Evolutionary conservation across 2,113 vertebrate species (phyloP), one percentile per base, ranked within the genome.

Genomic region (Forbesichthys papilliferus): DNA sequence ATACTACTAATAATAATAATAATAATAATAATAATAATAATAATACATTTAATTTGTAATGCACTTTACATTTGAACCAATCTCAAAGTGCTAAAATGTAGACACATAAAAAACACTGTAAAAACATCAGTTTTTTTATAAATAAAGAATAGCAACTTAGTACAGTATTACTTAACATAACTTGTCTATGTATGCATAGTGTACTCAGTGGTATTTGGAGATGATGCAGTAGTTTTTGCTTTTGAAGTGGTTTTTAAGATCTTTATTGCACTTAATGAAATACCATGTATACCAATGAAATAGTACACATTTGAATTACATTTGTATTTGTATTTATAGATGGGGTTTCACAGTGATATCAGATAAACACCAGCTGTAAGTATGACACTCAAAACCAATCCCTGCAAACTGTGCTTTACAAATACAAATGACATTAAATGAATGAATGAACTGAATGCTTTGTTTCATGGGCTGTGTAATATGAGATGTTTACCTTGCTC

Each of bases 341-440:
- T 98, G 96, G 96, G 96, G 96, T 16, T 96, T 98, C 82, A 99
- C 98, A 0, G 79, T 98, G 80, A 92, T 87, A 63, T 82, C 96
- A 68, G 95, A 98, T 74, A 98, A 96, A 86, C 95, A 97, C 82
- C 96, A 98, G 67, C 92, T 98, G 98, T 98, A 80, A 96, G 97
- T 96, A 90, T 56, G 5, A 14, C 10, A 14, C 3, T 12, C 49
- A 14, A 1, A 49, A 52, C 49, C 8, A 52, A 11, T 18, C 12
- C 33, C 10, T 57, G 10, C 36, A 12, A 33, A 33, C 3, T 33
- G 12, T 3, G 33, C 9, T 11, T 27, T 52, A 11, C 33, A 33
- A 58, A 34, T 27, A 33, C n/a, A 16, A 58, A 1, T 11, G 3
- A 57, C 18, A 33, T 20, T 5, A 27, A 18, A 10, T 33, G 16